A percentile compares a stretch with the other conserved stretches of the same genome.
phyloP scores from a whole-genome alignment of 2,113 vertebrate genomes.

The Halcyon senegalensis region DNA sequence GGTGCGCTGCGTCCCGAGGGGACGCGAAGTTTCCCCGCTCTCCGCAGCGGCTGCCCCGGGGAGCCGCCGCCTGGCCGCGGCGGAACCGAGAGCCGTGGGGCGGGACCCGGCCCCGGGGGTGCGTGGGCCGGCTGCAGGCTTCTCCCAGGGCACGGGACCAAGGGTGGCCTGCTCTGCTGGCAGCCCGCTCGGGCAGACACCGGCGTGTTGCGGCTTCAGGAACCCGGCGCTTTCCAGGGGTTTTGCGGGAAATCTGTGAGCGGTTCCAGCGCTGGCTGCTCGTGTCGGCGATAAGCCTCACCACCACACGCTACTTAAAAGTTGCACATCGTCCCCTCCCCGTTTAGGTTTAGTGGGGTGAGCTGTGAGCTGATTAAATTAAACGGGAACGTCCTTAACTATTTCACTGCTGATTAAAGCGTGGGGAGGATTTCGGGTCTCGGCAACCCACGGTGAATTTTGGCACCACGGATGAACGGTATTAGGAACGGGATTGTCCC shows the following conservation, averaged over 20 bases:
- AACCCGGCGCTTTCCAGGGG: background rate
- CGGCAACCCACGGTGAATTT: background rate
- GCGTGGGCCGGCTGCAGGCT: background rate
- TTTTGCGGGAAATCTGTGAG: background rate
- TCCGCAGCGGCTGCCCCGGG: background rate
- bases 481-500: background rate
- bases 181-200: accelerated
- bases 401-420: background rate
- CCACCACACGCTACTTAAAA: background rate
- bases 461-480: background rate
- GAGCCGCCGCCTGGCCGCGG: background rate
- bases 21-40: background rate
- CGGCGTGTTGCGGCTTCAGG: accelerated
- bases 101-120: too few relatives aligned
- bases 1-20: background rate
- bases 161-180: background rate
- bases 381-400: background rate
- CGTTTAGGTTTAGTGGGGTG: background rate
- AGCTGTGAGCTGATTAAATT: background rate
- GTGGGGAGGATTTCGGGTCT: too few relatives aligned
- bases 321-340: background rate
- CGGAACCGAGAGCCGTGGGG: background rate
- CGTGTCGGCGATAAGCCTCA: accelerated
- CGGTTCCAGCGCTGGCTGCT: background rate
- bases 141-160: background rate